phyloP scores from a whole-genome alignment of 2,797 vertebrate species.

The Sebastes steindachneri region DNA sequence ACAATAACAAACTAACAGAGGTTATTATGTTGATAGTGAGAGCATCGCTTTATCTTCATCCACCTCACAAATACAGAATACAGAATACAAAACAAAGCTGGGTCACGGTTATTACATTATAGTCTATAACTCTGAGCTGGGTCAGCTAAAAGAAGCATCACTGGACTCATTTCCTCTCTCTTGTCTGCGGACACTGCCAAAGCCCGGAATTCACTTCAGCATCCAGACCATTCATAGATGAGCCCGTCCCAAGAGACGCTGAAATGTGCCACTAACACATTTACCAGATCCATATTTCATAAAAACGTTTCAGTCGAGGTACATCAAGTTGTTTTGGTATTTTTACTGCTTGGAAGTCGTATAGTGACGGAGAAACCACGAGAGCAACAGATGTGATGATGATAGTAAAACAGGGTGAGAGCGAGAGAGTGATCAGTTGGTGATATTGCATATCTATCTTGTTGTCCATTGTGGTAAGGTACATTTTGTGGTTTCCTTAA shows the following conservation, averaged over 20 bases:
- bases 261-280: slow-evolving; percentile 76
- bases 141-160: slow-evolving; percentile 80
- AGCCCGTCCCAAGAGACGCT: slow-evolving; percentile 54
- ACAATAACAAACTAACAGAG: neutral
- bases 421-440: neutral
- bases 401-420: neutral
- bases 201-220: slow-evolving; percentile 66
- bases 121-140: slow-evolving; percentile 68
- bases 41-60: neutral
- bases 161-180: slow-evolving; percentile 71
- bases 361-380: neutral
- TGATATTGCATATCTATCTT: too few relatives aligned
- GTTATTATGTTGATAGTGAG: neutral
- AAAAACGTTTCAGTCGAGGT: slow-evolving; percentile 13
- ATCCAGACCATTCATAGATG: slow-evolving; percentile 73
- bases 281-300: slow-evolving; percentile 65
- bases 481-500: too few relatives aligned
- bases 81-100: slow-evolving; percentile 48
- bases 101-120: slow-evolving; percentile 61
- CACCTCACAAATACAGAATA: slow-evolving; percentile 10
- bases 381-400: slow-evolving; percentile 1
- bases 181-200: slow-evolving; percentile 68
- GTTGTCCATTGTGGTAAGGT: too few relatives aligned
- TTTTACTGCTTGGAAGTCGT: neutral
- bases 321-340: neutral